A percentile compares a stretch with the other conserved stretches of the same genome.
phyloP scores from a whole-genome alignment of 2,888 invertebrate species.

The Parnassius smintheus region DNA sequence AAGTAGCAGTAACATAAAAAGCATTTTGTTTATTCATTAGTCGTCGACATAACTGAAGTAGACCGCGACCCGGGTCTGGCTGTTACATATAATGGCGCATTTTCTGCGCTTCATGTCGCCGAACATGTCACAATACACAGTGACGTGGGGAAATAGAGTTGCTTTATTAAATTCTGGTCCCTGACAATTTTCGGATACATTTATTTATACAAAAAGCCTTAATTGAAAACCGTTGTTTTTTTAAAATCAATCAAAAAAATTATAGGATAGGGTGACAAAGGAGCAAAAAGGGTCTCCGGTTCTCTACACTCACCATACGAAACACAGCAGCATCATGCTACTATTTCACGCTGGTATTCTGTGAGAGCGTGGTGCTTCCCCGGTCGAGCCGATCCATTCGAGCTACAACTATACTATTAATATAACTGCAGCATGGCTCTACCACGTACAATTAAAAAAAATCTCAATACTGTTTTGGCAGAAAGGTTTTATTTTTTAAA shows the following conservation, averaged over 20 bases:
- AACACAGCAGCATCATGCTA: no score
- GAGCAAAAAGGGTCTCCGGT: no score
- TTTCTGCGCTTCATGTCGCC: constrained; percentile 46
- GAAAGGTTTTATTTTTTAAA: neutral
- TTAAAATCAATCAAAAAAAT: constrained; percentile 12
- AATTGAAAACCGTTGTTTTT: constrained; percentile 23
- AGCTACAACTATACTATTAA: no score
- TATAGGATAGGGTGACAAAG: neutral
- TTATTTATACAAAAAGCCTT: constrained; percentile 25
- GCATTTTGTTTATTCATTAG: constrained; percentile 27
- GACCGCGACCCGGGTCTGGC: constrained; percentile 11
- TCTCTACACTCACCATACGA: no score
- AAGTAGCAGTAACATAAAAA: constrained; percentile 18
- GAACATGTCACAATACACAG: constrained; percentile 50
- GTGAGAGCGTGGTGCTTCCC: no score
- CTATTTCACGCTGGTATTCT: no score
- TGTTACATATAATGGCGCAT: constrained; percentile 30
- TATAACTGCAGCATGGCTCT: no score
- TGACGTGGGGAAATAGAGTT: constrained; percentile 69
- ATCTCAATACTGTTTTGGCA: neutral
- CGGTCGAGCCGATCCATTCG: no score
- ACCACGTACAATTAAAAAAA: neutral
- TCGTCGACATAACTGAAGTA: constrained; percentile 23
- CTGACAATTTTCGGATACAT: constrained; percentile 38
- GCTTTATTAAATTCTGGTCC: constrained; percentile 63